Base-by-base conservation (phyloP, 2,113 vertebrate genomes). In the Platanista minor region DNA sequence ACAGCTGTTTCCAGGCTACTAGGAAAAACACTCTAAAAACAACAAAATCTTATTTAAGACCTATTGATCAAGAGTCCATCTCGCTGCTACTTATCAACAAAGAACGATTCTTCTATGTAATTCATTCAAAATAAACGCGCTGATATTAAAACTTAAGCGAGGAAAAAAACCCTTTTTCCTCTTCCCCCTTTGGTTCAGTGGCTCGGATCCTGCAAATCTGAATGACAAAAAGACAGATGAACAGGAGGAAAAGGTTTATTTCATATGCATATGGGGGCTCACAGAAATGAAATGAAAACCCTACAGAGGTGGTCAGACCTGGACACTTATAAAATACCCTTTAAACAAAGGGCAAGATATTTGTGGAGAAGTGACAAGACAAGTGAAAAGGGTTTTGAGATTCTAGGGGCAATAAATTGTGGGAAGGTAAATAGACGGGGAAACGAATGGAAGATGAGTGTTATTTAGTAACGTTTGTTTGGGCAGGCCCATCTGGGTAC, bases 251-350 rank as follows among this genome's bases (percentile, higher is more conserved):
- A 43, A 41, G 11, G 62, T 6, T 69, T 43, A 69, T n/a, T 57
- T n/a, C 6, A 27, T 17, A n/a, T 18, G n/a, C 62, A 1, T 8
- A 8, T 75, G 41, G 46, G 5, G 20, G 25, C 49, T 91, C 27
- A 18, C 2, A 25, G 43, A 49, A 25, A 17, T 0, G 64, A 92
- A 39, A 31, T 0, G 64, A 92, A 39, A 36, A 12, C n/a, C 80
- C 6, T 39, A 43, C 11, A 5, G 43, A 62, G 5, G 33, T 21
- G 33, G 59, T 52, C 72, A 52, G 41, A 3, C 41, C 71, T 14
- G 69, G 67, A 84, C n/a, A 33, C 69, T 25, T 25, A 5, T 1
- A n/a, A n/a, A n/a, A 25, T 21, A 33, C 43, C 12, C 0, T 18
- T 69, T n/a, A 7, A 27, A 43, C 27, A 46, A 21, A 59, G 46